Conservation (phyloP, 2,888 invertebrate genomes). For the Ophraella communa region DNA sequence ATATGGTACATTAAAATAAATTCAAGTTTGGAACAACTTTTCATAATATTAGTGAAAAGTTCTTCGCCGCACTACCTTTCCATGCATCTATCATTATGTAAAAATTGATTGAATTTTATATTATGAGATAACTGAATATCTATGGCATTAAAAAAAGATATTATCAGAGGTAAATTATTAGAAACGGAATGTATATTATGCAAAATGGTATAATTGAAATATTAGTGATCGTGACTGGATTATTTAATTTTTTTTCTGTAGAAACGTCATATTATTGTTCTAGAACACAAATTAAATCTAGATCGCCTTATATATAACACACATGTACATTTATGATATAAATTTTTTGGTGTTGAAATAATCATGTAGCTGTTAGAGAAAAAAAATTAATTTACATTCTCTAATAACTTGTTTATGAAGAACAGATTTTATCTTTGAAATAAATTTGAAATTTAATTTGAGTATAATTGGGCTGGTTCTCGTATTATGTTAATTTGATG, state of each 20-base stretch:
- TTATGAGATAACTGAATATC: not conserved
- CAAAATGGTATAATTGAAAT: not conserved
- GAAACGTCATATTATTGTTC: not conserved
- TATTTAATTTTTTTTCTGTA: not conserved
- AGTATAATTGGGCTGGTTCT: conserved; percentile 7
- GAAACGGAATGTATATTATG: not conserved
- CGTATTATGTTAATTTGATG: conserved; percentile 2
- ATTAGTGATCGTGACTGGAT: not conserved
- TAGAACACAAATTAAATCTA: not conserved
- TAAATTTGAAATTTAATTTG: conserved; percentile 1
- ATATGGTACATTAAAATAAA: no score
- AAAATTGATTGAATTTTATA: not conserved
- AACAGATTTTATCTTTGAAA: conserved; percentile 6
- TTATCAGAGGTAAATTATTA: not conserved
- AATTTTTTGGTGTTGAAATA: conserved; percentile 5
- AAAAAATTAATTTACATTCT: conserved; percentile 9
- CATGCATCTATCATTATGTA: not conserved
- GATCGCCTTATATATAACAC: not conserved
- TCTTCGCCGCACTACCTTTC: not conserved
- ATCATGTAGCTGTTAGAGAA: not conserved
- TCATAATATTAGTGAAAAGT: no score
- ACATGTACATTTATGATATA: not conserved
- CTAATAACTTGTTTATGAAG: not conserved
- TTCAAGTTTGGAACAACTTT: no score
- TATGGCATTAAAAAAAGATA: not conserved